These are phyloP conservation scores for Urechis unicinctus DNA, from an alignment of 2,888 invertebrate genomes.

Conservation along the genomic window DNA sequence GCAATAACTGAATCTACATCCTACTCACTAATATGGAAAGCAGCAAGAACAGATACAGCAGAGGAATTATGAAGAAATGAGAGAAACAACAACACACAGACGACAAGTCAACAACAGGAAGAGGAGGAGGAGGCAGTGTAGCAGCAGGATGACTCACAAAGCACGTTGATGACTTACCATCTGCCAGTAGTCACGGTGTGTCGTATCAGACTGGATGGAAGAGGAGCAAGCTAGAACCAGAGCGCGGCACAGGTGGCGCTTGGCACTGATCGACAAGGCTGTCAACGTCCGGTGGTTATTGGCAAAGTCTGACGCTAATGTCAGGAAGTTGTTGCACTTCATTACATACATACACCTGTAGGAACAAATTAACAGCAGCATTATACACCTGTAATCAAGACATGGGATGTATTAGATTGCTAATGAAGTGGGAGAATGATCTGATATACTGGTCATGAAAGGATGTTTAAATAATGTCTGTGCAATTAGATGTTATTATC, in stretches of 20 bases:
- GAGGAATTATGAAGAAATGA: no score
- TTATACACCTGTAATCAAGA: background rate
- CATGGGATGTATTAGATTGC: background rate
- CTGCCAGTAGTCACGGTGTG: constrained; percentile 35
- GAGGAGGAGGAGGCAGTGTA: no score
- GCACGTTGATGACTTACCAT: no score
- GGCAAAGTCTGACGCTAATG: constrained; percentile 52
- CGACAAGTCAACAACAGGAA: no score
- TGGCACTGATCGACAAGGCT: constrained; percentile 57
- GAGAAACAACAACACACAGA: no score
- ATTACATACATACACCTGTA: constrained; percentile 56
- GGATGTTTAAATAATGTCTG: background rate
- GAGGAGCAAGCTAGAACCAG: constrained; percentile 64
- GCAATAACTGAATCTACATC: no score
- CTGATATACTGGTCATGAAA: background rate
- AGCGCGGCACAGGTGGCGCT: constrained; percentile 66
- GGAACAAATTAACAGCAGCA: constrained; percentile 17
- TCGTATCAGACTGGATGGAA: constrained; percentile 32
- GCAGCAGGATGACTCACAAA: no score
- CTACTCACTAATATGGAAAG: no score
- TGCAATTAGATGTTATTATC: background rate
- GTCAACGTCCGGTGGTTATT: constrained; percentile 53
- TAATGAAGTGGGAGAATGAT: background rate
- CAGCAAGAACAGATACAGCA: no score
- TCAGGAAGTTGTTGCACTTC: constrained; percentile 58